These are phyloP conservation scores for Ectropis grisescens DNA, from an alignment of 1,140 invertebrate species.

Conservation along the genomic window DNA sequence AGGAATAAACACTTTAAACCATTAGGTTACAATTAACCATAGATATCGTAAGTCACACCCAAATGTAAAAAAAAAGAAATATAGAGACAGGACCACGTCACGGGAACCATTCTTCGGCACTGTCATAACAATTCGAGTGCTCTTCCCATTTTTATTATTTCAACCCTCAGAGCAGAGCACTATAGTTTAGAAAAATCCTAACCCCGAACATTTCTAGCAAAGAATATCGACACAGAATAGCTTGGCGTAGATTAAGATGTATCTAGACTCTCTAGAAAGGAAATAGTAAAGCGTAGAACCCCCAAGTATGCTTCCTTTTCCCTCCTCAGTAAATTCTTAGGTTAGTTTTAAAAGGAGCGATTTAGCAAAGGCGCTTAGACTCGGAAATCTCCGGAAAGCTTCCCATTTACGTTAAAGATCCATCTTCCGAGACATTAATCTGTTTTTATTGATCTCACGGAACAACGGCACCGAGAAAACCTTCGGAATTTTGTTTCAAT, in stretches of 20 bases:
- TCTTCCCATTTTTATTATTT: slow-evolving; percentile 24
- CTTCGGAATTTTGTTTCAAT: slow-evolving; percentile 5
- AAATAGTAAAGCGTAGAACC: slow-evolving; percentile 46
- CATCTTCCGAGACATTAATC: slow-evolving; percentile 26
- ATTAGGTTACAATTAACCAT: slow-evolving; percentile 50
- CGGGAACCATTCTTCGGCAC: slow-evolving; percentile 23
- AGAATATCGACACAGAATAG: slow-evolving; percentile 22
- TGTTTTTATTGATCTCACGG: slow-evolving; percentile 9
- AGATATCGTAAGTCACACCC: slow-evolving; percentile 64
- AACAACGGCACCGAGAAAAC: no score
- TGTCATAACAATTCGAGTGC: slow-evolving; percentile 18
- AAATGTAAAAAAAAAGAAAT: slow-evolving; percentile 44
- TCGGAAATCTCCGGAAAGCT: slow-evolving; percentile 47
- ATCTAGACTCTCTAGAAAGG: no score
- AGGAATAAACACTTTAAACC: slow-evolving; percentile 1
- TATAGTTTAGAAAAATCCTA: slow-evolving; percentile 23
- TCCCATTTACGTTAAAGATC: slow-evolving; percentile 40
- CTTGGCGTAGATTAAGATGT: slow-evolving; percentile 47
- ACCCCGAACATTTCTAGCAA: no score
- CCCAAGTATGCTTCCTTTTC: slow-evolving; percentile 39
- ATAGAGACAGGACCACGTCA: slow-evolving; percentile 20
- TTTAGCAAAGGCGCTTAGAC: slow-evolving; percentile 42
- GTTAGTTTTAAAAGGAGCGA: slow-evolving; percentile 39
- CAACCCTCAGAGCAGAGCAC: slow-evolving; percentile 18
- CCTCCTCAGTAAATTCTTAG: slow-evolving; percentile 40